Base-by-base conservation (phyloP, 1,140 invertebrate species). In the Ips typographus region DNA sequence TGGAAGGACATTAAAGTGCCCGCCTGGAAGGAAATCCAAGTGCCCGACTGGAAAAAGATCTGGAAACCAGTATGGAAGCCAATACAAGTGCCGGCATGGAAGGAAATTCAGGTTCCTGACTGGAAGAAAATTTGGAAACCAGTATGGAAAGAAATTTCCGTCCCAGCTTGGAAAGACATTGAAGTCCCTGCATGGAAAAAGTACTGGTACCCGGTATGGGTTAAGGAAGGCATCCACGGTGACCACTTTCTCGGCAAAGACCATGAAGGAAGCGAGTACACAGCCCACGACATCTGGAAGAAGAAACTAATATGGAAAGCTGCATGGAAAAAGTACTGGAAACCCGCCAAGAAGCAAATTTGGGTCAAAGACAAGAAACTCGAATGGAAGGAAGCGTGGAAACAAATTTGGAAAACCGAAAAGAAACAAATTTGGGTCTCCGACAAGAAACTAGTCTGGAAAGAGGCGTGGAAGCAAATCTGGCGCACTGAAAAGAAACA, bases 321-420 rank as follows among this genome's bases (percentile, higher is more conserved):
- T 40, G 88, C 91, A 72, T 90, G 87, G 87, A 85, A 91, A 71
- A 88, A 90, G 75, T 83, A 89, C 40, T 91, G 90, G 90, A 86
- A 85, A 74, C 85, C 86, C 2, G 87, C 89, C 69, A 91, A 91
- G 81, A 91, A 91, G 76, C 88, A 91, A 78, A 85, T 85, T 39
- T 93, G 90, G 90, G 82, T 87, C n/a, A 85, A 86, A 7, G 87
- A 92, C 71, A 91, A 92, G 80, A 89, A 90, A 77, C 82, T 91
- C 49, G 85, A 88, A 42, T 92, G 90, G 90, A 82, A 89, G 56
- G 88, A 90, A 74, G 87, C 91, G 74, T 90, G 89, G 75, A 86
- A 90, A 42, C 88, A 91, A 77, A 85, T 90, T 39, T 91, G 90
- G 90, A 86, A 87, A 67, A 89, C 87, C 0, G 85, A 89, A 43